A percentile compares a stretch with the other conserved stretches of the same genome.
phyloP scores from a whole-genome alignment of 2,797 vertebrate species.

The Thunnus albacares region DNA sequence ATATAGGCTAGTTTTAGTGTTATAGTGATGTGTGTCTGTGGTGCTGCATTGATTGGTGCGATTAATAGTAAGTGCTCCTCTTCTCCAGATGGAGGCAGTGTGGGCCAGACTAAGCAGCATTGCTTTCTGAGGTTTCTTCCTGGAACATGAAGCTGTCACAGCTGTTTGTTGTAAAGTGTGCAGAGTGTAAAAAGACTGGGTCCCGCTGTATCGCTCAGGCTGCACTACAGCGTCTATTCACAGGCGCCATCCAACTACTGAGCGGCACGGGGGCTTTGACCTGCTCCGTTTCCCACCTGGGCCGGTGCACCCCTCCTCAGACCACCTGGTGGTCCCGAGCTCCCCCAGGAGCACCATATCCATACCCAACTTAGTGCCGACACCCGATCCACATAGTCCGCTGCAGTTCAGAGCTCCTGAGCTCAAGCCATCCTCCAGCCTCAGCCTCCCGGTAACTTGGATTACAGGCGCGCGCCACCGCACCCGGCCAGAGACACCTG shows the following conservation, averaged over 20 bases:
- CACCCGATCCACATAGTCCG: constrained; percentile 76
- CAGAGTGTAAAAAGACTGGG: constrained; percentile 57
- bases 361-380: constrained; percentile 69
- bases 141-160: too few relatives aligned
- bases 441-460: constrained; percentile 73
- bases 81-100: too few relatives aligned
- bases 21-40: too few relatives aligned
- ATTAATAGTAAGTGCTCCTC: too few relatives aligned
- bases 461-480: constrained; percentile 63
- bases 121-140: too few relatives aligned
- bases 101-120: too few relatives aligned
- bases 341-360: constrained; percentile 76
- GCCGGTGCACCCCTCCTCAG: constrained; percentile 80
- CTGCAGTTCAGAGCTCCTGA: constrained; percentile 77
- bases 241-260: constrained; percentile 81
- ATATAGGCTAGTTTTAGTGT: too few relatives aligned
- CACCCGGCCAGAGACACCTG: background rate
- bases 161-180: too few relatives aligned
- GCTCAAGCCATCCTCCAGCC: constrained; percentile 74
- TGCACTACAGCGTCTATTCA: constrained; percentile 75
- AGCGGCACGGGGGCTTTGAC: constrained; percentile 79
- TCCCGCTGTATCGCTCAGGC: constrained; percentile 72
- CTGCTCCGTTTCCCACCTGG: constrained; percentile 83
- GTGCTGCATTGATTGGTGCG: too few relatives aligned
- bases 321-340: constrained; percentile 75